These are phyloP conservation scores for Grus americana DNA, from an alignment of 2,113 vertebrate genomes.

Conservation along the genomic window DNA sequence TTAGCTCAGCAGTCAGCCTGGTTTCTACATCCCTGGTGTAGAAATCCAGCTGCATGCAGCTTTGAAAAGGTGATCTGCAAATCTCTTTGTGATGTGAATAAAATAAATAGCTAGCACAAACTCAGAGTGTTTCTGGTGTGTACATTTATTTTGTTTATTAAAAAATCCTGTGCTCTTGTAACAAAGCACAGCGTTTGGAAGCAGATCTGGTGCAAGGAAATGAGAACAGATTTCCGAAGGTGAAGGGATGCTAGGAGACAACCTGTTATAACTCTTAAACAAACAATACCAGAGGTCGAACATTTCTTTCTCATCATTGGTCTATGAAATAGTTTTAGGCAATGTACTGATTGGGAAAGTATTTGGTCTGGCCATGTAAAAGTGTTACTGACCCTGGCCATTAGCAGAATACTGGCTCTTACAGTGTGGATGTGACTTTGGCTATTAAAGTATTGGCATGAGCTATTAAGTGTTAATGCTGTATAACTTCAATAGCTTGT, in stretches of 20 bases:
- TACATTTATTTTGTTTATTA: slow-evolving; percentile 47
- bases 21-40: not conserved
- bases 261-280: slow-evolving; percentile 1
- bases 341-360: slow-evolving; percentile 34
- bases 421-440: not conserved
- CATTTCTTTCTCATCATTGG: slow-evolving; percentile 22
- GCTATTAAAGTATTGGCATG: slow-evolving; percentile 27
- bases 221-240: slow-evolving; percentile 37
- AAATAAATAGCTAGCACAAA: slow-evolving; percentile 48
- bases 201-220: slow-evolving; percentile 2
- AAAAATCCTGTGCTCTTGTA: not conserved
- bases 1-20: not conserved
- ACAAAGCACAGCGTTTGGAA: slow-evolving; percentile 21
- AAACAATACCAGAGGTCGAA: not conserved
- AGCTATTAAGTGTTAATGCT: not conserved
- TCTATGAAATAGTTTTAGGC: slow-evolving; percentile 23
- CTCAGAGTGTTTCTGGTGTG: not conserved
- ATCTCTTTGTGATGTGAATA: slow-evolving; percentile 27
- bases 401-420: slow-evolving; percentile 40
- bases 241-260: not conserved
- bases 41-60: slow-evolving; percentile 7
- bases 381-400: not conserved
- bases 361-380: slow-evolving; percentile 22
- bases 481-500: not conserved
- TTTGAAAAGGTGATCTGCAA: slow-evolving; percentile 37